These are phyloP conservation scores for Psophia crepitans DNA, from an alignment of 2,113 vertebrate genomes.

Conservation along the genomic window DNA sequence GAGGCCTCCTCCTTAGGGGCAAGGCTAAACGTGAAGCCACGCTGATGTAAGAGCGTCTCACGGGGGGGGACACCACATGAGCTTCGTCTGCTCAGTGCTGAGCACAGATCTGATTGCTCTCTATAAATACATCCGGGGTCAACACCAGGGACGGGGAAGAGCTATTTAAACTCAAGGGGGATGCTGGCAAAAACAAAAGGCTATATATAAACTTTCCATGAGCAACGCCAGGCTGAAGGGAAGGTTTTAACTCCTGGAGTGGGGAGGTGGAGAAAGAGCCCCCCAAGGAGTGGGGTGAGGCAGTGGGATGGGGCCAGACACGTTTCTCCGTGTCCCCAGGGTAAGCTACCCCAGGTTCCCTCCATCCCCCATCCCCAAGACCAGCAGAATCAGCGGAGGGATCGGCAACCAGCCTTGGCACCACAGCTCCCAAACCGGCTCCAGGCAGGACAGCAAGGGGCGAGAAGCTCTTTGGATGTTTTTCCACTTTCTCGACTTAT, in stretches of 20 bases:
- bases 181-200: slow-evolving; percentile 57
- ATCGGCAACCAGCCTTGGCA: background rate
- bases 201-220: slow-evolving; percentile 66
- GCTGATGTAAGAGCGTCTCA: background rate
- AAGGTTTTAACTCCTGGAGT: slow-evolving; percentile 21
- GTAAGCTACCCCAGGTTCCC: background rate
- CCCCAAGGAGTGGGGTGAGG: background rate
- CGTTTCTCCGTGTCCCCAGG: background rate
- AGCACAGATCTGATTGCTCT: slow-evolving; percentile 17
- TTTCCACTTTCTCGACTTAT: slow-evolving; percentile 50
- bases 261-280: background rate
- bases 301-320: background rate
- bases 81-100: background rate
- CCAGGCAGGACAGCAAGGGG: background rate
- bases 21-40: background rate
- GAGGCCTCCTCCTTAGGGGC: background rate
- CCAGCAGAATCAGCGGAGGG: background rate
- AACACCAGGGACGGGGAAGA: slow-evolving; percentile 3
- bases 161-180: slow-evolving; percentile 50
- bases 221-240: background rate
- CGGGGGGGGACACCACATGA: fast-evolving
- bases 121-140: slow-evolving; percentile 65
- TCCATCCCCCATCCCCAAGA: fast-evolving
- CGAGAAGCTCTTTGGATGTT: background rate
- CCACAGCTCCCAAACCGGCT: background rate